Conservation (phyloP, 2,797 vertebrate genomes). For the Hafferia zeledoni region DNA sequence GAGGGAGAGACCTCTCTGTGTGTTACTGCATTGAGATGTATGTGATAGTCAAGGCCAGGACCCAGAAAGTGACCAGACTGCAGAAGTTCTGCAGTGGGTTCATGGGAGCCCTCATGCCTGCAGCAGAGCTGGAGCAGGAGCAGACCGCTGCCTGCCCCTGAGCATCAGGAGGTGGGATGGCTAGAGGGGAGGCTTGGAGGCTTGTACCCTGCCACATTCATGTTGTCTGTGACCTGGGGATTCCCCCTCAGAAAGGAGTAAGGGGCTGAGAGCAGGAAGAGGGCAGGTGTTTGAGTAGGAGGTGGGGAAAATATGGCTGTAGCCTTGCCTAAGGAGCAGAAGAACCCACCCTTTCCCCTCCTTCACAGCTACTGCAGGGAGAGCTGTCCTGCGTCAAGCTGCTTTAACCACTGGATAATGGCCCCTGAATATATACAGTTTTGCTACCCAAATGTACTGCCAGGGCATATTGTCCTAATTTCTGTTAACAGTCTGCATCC, state of each 20-base stretch:
- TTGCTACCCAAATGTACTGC: neutral
- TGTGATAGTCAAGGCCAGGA: neutral
- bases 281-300: neutral
- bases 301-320: neutral
- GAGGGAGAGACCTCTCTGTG: neutral
- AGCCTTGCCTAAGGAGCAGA: neutral
- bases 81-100: neutral
- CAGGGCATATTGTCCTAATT: slow-evolving; percentile 33
- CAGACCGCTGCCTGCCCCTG: neutral
- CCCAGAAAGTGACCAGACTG: neutral
- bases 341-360: neutral
- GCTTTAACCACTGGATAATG: neutral
- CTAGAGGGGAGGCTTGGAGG: neutral
- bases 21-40: fast-evolving
- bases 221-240: fast-evolving
- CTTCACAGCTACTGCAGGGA: neutral
- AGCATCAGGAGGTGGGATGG: no score
- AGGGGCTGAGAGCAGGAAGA: fast-evolving
- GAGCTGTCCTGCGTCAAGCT: neutral
- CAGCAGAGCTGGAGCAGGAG: neutral
- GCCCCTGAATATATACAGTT: neutral
- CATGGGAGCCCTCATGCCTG: neutral
- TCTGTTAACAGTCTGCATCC: neutral
- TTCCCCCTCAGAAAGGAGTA: fast-evolving
- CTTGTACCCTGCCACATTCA: fast-evolving